A percentile compares a stretch with the other conserved stretches of the same genome.
Conservation (phyloP, 2,888 invertebrate species). For the Steromphala cineraria region DNA sequence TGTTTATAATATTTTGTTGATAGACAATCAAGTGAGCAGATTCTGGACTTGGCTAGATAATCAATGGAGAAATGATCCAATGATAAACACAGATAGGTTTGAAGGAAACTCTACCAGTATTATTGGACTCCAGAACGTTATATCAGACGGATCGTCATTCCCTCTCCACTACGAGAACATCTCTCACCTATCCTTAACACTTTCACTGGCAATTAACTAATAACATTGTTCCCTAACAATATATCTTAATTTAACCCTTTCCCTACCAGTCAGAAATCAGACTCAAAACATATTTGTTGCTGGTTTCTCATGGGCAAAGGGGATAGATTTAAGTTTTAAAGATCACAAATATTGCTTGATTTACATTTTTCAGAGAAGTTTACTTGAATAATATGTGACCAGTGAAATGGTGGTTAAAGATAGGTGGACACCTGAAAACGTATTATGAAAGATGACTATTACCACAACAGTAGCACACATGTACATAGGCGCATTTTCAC, state of each 20-base stretch:
- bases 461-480: not conserved
- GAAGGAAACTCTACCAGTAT: not conserved
- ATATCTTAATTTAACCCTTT: too few species aligned
- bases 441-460: not conserved
- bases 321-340: too few species aligned
- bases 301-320: too few species aligned
- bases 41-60: not conserved
- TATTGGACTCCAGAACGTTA: not conserved
- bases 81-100: not conserved
- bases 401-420: not conserved
- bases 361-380: too few species aligned
- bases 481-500: slow-evolving; percentile 4
- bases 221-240: too few species aligned
- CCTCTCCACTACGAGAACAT: not conserved
- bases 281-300: too few species aligned
- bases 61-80: not conserved
- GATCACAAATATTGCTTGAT: too few species aligned
- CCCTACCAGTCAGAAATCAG: too few species aligned
- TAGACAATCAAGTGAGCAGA: too few species aligned
- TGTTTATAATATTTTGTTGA: too few species aligned
- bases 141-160: not conserved
- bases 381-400: too few species aligned
- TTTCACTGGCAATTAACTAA: not conserved
- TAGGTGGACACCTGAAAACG: not conserved
- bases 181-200: not conserved